Conservation (phyloP, 2,797 vertebrate species). For the Prunella strophiata region DNA sequence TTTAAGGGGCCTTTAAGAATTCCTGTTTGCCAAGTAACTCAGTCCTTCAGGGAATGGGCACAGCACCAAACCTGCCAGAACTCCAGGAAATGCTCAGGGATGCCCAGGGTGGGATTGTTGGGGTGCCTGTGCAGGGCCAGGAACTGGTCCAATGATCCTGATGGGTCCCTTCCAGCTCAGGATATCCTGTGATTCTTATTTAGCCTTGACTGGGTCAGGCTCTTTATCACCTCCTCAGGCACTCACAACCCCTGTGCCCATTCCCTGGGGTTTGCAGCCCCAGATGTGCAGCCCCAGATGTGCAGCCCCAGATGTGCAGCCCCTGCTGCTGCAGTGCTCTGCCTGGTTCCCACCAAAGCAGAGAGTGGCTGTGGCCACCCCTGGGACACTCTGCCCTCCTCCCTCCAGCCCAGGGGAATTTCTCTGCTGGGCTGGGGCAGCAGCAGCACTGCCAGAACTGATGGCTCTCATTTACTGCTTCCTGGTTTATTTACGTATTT, state of each 20-base stretch:
- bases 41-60: neutral
- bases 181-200: neutral
- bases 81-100: neutral
- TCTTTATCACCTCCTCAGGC: neutral
- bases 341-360: neutral
- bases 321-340: neutral
- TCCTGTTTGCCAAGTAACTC: neutral
- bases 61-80: neutral
- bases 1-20: neutral
- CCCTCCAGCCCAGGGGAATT: neutral
- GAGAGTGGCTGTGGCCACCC: neutral
- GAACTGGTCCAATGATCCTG: neutral
- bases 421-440: neutral
- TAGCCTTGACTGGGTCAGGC: neutral
- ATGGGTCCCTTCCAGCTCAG: neutral
- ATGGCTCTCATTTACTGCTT: neutral
- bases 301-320: neutral
- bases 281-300: neutral
- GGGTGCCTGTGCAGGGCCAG: neutral
- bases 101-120: neutral
- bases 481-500: neutral
- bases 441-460: neutral
- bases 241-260: neutral
- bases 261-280: neutral
- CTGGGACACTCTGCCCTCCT: neutral